Conservation (phyloP, 1,140 invertebrate genomes). For the Epicauta chinensis region DNA sequence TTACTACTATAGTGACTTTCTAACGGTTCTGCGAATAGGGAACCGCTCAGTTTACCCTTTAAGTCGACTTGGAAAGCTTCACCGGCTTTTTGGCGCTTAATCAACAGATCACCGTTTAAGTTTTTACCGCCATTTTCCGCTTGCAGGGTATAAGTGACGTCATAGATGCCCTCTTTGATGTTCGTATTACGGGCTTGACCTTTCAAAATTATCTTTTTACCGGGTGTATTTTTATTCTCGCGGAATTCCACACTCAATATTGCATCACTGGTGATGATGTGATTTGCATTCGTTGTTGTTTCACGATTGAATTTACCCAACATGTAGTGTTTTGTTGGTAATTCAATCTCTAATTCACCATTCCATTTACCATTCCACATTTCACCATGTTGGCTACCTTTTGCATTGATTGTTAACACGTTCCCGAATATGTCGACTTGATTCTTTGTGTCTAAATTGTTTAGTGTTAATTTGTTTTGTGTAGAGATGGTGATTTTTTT, state of each 20-base stretch:
- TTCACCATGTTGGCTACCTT: constrained; percentile 43
- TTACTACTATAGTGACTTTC: constrained; percentile 28
- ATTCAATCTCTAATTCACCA: constrained; percentile 47
- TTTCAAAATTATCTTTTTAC: constrained; percentile 41
- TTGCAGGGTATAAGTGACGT: constrained; percentile 35
- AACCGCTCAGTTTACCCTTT: constrained; percentile 39
- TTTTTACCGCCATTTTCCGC: constrained; percentile 40
- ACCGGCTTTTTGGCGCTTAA: constrained; percentile 41
- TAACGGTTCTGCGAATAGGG: constrained; percentile 39
- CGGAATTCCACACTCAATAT: constrained; percentile 47
- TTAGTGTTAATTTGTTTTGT: constrained; percentile 49
- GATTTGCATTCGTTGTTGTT: constrained; percentile 34
- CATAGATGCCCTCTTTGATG: constrained; percentile 43
- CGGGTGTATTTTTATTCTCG: constrained; percentile 47
- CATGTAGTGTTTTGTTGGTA: constrained; percentile 52
- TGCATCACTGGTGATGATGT: constrained; percentile 42
- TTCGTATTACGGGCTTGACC: constrained; percentile 40
- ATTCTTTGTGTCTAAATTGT: constrained; percentile 61
- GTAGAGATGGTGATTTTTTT: constrained; percentile 59
- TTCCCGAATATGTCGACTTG: constrained; percentile 49
- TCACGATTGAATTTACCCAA: constrained; percentile 46
- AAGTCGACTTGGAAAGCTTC: constrained; percentile 27
- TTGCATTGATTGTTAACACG: constrained; percentile 51
- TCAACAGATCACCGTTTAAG: constrained; percentile 38
- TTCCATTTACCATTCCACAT: constrained; percentile 42